A percentile compares a stretch with the other conserved stretches of the same genome.
Conservation (phyloP, 2,888 invertebrate genomes). For the Brachycybe producta region DNA sequence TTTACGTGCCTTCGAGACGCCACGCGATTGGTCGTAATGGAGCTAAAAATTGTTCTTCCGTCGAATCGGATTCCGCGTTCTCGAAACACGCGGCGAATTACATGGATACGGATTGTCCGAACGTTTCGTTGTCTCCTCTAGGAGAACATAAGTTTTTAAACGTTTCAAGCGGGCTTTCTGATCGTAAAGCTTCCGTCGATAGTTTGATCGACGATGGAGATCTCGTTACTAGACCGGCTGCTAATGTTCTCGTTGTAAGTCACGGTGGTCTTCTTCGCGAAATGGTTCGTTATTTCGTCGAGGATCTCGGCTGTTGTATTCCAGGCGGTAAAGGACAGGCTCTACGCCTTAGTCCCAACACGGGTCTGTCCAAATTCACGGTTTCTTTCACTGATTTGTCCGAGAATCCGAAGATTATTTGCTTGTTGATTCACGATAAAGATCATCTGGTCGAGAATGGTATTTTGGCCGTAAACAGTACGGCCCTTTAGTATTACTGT, state of each 20-base stretch:
- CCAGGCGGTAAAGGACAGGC: constrained; percentile 30
- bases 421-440: constrained; percentile 31
- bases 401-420: constrained; percentile 28
- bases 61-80: neutral
- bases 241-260: constrained; percentile 32
- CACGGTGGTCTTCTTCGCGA: constrained; percentile 34
- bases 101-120: constrained; percentile 27
- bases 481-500: neutral
- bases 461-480: constrained; percentile 8
- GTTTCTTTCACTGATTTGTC: constrained; percentile 26
- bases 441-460: constrained; percentile 28
- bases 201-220: constrained; percentile 23
- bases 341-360: constrained; percentile 32
- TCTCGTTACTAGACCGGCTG: constrained; percentile 24
- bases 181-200: constrained; percentile 26
- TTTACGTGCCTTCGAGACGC: constrained; percentile 15
- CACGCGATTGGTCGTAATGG: too few species aligned
- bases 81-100: neutral
- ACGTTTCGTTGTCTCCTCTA: constrained; percentile 31
- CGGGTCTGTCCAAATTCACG: constrained; percentile 33
- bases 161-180: constrained; percentile 30
- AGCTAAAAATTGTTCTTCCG: neutral
- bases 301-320: constrained; percentile 27
- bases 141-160: constrained; percentile 27
- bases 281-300: constrained; percentile 30